phyloP scores from a whole-genome alignment of 2,888 invertebrate genomes.

The Pristionchus arcanus region DNA sequence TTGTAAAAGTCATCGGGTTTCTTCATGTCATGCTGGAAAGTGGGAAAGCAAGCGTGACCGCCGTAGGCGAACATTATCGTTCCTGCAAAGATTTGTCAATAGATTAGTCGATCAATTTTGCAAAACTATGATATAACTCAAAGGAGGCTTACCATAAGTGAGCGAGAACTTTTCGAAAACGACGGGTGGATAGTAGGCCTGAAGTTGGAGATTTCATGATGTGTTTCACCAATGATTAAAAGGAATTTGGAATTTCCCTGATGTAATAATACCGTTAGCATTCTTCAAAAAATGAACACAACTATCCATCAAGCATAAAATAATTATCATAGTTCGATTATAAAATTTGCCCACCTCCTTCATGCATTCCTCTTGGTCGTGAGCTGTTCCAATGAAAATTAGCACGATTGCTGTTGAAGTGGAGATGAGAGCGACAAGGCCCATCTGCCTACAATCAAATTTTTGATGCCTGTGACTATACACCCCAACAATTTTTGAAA shows the following conservation, averaged over 20 bases:
- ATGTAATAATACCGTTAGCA: not conserved
- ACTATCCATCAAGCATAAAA: not conserved
- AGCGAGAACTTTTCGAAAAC: slow-evolving; percentile 85
- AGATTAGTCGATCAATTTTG: not conserved
- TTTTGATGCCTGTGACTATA: not conserved
- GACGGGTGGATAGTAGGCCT: slow-evolving; percentile 81
- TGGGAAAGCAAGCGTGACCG: slow-evolving; percentile 51
- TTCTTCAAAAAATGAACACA: too few species aligned
- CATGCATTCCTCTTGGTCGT: slow-evolving; percentile 32
- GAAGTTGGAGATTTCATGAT: not conserved
- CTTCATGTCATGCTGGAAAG: slow-evolving; percentile 56
- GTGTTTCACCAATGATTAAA: not conserved
- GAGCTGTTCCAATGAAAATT: slow-evolving; percentile 30
- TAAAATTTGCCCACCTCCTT: not conserved
- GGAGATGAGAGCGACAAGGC: slow-evolving; percentile 1
- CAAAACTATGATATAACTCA: too few species aligned
- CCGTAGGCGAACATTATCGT: slow-evolving; percentile 56
- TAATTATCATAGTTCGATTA: not conserved
- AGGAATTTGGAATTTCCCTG: not conserved
- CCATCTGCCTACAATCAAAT: slow-evolving; percentile 40
- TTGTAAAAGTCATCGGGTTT: slow-evolving; percentile 29
- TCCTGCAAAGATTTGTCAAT: not conserved
- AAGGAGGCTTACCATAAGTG: slow-evolving; percentile 86
- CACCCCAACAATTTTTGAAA: too few species aligned
- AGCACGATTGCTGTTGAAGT: slow-evolving; percentile 35